phyloP scores from a whole-genome alignment of 2,797 vertebrate species.

The Crocodylus rhombifer region DNA sequence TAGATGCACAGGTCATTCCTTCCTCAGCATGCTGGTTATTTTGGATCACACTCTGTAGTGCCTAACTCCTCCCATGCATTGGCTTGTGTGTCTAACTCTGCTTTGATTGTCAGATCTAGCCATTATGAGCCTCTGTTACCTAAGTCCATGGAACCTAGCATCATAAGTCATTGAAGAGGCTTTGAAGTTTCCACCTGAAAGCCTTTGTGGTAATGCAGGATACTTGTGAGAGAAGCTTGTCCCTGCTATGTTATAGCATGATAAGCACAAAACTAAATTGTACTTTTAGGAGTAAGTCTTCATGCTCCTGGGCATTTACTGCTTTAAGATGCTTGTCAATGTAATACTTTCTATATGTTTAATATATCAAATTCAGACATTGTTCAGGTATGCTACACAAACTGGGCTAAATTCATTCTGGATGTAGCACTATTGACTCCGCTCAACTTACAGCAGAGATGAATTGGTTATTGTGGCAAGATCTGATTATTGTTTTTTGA shows the following conservation, averaged over 20 bases:
- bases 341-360: neutral
- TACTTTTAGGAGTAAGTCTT: neutral
- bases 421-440: neutral
- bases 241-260: neutral
- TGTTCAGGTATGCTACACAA: neutral
- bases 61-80: too few species aligned
- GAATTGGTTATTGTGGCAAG: neutral
- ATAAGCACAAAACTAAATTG: neutral
- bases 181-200: neutral
- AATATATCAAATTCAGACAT: neutral
- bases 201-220: neutral
- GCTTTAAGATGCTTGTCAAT: neutral
- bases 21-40: too few species aligned
- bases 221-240: neutral
- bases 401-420: neutral
- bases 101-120: too few species aligned
- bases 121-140: too few species aligned
- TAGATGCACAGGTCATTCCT: too few species aligned
- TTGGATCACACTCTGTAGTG: too few species aligned
- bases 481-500: neutral
- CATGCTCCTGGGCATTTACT: neutral
- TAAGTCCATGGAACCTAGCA: neutral
- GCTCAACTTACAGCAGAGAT: neutral
- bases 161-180: neutral
- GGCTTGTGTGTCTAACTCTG: too few species aligned